Base-by-base conservation (phyloP, 2,113 vertebrate genomes). In the Antechinus flavipes region DNA sequence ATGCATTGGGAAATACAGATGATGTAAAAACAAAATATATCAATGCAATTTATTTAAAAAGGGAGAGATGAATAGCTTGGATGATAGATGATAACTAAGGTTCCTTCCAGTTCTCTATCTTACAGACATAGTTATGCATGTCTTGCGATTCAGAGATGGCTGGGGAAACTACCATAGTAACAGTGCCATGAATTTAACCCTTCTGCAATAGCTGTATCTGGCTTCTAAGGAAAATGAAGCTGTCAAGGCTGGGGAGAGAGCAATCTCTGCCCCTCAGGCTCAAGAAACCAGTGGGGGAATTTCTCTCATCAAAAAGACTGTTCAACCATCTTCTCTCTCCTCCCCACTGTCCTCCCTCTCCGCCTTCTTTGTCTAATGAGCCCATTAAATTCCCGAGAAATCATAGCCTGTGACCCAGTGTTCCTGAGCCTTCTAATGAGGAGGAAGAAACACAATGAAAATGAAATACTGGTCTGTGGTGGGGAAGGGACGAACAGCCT, bases 381-480 rank as follows among this genome's bases (percentile, higher is more conserved):
- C 68, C 68, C 68, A 84, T 84, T 84, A 84, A 84, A 84, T 84
- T 84, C 68, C 68, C 42, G 68, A 84, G 68, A 84, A 84, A 84
- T 84, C 68, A 84, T 84, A 84, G 68, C 68, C 68, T 84, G 68
- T 84, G 68, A 84, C 68, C 68, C n/a, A 42, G 68, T 84, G 68
- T 84, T 84, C 68, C 68, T 84, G n/a, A 84, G 68, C 68, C 42
- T 84, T 84, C 68, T 84, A 84, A 84, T 84, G 68, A 84, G n/a
- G 19, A 42, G n/a, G n/a, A 84, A 84, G 68, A 84, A 84, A 42
- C 68, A 84, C 68, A 84, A 84, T 84, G 68, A 42, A 84, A 84
- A 84, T 84, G 68, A 42, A 84, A 84, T 84, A 19, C n/a, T 42
- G 68, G 68, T 84, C 68, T 84, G n/a, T 84, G 68, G 16, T 84